phyloP scores from a whole-genome alignment of 2,888 invertebrate species.

The Notodonta dromedarius region DNA sequence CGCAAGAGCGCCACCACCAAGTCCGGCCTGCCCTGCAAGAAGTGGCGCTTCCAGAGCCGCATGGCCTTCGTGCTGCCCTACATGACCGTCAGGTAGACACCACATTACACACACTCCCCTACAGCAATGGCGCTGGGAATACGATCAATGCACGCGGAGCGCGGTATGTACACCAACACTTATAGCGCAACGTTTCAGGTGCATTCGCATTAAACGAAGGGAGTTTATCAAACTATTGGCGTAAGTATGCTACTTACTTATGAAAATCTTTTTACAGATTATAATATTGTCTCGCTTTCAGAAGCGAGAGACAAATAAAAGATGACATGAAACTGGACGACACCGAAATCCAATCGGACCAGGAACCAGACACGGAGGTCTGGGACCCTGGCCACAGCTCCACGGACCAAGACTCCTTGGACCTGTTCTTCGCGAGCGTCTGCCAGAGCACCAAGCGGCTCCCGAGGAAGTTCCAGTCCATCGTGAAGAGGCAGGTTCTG shows the following conservation, averaged over 20 bases:
- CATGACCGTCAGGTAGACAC: constrained; percentile 60
- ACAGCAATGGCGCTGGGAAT: too few species aligned
- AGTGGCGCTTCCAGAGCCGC: constrained; percentile 73
- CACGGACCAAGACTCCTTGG: constrained; percentile 61
- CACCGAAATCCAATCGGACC: constrained; percentile 55
- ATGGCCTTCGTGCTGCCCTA: constrained; percentile 76
- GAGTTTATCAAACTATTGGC: too few species aligned
- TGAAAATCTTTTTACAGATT: background rate
- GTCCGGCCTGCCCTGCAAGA: constrained; percentile 67
- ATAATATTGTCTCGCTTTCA: constrained; percentile 27
- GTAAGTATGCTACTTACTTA: too few species aligned
- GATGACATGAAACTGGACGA: constrained; percentile 60
- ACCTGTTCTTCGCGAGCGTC: constrained; percentile 77
- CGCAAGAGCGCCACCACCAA: constrained; percentile 63
- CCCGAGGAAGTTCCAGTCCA: constrained; percentile 57
- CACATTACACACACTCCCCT: too few species aligned
- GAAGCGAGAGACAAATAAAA: constrained; percentile 47
- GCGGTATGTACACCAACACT: too few species aligned
- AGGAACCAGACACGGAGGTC: constrained; percentile 46
- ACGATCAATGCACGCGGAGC: too few species aligned
- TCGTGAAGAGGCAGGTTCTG: constrained; percentile 65
- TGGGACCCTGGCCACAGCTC: constrained; percentile 51
- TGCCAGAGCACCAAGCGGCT: constrained; percentile 72
- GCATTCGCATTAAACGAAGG: too few species aligned
- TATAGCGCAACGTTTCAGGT: too few species aligned